Evolutionary conservation across 2,113 vertebrate species (phyloP), one percentile per base, ranked within the genome.

Genomic region (Cyprinus carpio): DNA sequence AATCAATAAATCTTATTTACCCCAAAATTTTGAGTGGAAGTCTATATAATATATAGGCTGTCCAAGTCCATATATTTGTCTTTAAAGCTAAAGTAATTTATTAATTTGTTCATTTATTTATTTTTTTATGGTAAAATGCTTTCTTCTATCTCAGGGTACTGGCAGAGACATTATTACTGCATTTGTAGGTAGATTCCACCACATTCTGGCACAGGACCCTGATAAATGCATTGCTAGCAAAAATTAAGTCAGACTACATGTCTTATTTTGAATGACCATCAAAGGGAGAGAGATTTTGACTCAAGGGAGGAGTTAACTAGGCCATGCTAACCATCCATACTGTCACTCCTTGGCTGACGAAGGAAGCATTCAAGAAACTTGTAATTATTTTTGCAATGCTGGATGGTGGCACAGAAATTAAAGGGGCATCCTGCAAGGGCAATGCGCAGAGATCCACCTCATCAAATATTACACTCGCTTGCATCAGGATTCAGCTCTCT

Each of bases 401-500:
- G 1, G 16, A 58, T 56, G 13, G 51, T 78, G 25, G n/a, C 25
- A 27, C n/a, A 27, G 13, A 51, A 49, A 46, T 86, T 69, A 81
- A 25, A 74, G 56, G 49, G 58, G 34, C 49, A 46, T 31, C 43
- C 75, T 75, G 81, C 46, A 85, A 58, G 67, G 46, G 56, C 51
- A 20, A 85, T 83, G 85, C 49, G 49, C 79, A 64, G 71, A 23
- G 69, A 74, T 83, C 85, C 49, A 23, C 75, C 60, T 75, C 72
- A 81, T 86, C 88, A 88, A 81, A 86, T 72, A 88, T 93, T 88
- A 87, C 93, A 89, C 12, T 67, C 83, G 84, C 86, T 94, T 94
- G 91, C 93, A 94, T 95, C 93, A 94, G 89, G 90, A 51, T n/a
- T 79, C 60, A n/a, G 37, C 82, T 67, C 62, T 13, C 43, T 46